These are phyloP conservation scores for Eucriotettix oculatus DNA, from an alignment of 2,888 invertebrate species.

Conservation along the genomic window DNA sequence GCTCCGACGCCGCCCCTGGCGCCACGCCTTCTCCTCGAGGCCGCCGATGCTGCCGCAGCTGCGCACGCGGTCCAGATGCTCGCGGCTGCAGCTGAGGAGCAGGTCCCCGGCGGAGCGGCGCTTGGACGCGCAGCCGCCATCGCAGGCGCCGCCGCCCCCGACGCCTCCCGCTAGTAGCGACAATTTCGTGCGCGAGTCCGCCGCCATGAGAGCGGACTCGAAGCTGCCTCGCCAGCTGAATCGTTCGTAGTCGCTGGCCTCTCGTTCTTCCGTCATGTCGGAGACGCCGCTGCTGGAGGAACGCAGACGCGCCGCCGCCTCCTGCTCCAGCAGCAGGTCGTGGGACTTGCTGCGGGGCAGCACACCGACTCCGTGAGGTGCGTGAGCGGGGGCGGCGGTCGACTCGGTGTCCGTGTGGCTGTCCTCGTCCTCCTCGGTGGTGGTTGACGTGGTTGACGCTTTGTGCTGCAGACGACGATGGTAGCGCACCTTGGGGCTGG, in stretches of 20 bases:
- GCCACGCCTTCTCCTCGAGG: conserved; percentile 28
- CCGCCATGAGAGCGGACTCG: conserved; percentile 76
- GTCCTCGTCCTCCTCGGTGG: conserved; percentile 51
- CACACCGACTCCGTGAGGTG: conserved; percentile 23
- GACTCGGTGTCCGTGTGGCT: conserved; percentile 45
- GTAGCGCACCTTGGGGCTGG: conserved; percentile 14
- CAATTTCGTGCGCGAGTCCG: conserved; percentile 67
- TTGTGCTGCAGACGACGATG: conserved; percentile 34
- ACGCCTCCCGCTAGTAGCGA: conserved; percentile 32
- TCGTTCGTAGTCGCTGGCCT: conserved; percentile 74
- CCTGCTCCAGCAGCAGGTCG: conserved; percentile 54
- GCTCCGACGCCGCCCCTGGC: conserved; percentile 27
- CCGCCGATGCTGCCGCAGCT: conserved; percentile 77
- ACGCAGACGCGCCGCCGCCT: conserved; percentile 1
- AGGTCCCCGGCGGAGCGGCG: conserved; percentile 70
- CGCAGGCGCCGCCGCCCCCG: conserved; percentile 33
- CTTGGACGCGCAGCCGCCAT: conserved; percentile 45
- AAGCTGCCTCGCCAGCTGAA: conserved; percentile 88
- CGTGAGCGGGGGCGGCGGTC: conserved; percentile 19
- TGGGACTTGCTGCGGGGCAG: conserved; percentile 68
- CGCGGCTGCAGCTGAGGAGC: conserved; percentile 61
- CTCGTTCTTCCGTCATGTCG: conserved; percentile 42
- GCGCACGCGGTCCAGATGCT: conserved; percentile 51
- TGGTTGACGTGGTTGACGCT: conserved; percentile 36
- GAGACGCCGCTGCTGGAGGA: conserved; percentile 31